Percentiles rank a stretch among this genome's conserved stretches.
phyloP scores from a whole-genome alignment of 2,797 vertebrate species.

The Darevskia mixta region DNA sequence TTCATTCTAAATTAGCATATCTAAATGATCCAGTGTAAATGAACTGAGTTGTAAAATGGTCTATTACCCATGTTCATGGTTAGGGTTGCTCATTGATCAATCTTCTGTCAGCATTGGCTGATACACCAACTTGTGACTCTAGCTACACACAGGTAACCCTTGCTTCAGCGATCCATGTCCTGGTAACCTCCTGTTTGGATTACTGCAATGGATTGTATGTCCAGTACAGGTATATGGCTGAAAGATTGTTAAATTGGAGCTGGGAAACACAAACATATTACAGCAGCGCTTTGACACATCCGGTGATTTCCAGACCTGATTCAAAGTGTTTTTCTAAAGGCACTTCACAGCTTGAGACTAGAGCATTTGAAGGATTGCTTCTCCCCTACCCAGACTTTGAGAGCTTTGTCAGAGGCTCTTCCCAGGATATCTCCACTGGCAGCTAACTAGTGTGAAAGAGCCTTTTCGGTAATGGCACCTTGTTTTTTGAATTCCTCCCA shows the following conservation, averaged over 20 bases:
- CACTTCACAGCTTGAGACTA: not conserved
- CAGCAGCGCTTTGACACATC: not conserved
- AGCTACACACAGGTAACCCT: not conserved
- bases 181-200: not conserved
- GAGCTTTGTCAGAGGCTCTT: not conserved
- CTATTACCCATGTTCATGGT: not conserved
- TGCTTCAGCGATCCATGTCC: not conserved
- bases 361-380: not conserved
- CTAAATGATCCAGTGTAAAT: not conserved
- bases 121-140: not conserved
- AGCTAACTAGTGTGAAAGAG: not conserved
- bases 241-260: not conserved
- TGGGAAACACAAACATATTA: not conserved
- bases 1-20: not conserved
- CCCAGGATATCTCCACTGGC: not conserved
- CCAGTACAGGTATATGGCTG: no score
- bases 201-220: not conserved
- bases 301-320: not conserved
- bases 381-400: not conserved
- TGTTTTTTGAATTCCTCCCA: no score
- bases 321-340: not conserved
- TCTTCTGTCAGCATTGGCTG: not conserved
- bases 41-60: not conserved
- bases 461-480: no score
- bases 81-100: not conserved